These are phyloP conservation scores for Adineta ricciae DNA, from an alignment of 2,888 invertebrate species.

Conservation along the genomic window DNA sequence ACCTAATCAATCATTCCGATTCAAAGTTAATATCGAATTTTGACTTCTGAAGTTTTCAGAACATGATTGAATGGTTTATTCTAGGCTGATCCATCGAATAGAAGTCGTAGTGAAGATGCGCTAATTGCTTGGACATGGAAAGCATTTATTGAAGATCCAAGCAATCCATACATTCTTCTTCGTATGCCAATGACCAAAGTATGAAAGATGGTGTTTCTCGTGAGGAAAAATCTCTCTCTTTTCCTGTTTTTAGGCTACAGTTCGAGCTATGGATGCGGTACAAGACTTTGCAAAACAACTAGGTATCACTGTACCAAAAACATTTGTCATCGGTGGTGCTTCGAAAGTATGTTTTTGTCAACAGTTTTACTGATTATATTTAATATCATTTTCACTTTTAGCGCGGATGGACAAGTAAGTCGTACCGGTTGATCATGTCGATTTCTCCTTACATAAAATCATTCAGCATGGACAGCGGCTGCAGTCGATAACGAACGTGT, in stretches of 20 bases:
- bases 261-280: conserved; percentile 32
- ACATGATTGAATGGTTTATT: neutral
- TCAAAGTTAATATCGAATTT: conserved; percentile 23
- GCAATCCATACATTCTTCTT: conserved; percentile 41
- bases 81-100: conserved; percentile 27
- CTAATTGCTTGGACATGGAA: conserved; percentile 35
- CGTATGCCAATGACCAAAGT: conserved; percentile 45
- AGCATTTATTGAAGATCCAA: conserved; percentile 35
- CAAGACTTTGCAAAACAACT: conserved; percentile 31
- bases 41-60: neutral
- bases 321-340: conserved; percentile 40
- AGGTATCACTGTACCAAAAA: conserved; percentile 34
- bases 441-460: neutral
- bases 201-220: neutral
- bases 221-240: too few relatives aligned
- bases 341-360: conserved; percentile 38
- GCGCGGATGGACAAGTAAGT: conserved; percentile 32
- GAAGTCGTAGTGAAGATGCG: conserved; percentile 26
- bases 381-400: neutral
- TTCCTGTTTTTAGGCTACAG: conserved; percentile 4
- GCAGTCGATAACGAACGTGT: conserved; percentile 41
- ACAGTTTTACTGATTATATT: neutral
- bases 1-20: conserved; percentile 40
- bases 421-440: neutral
- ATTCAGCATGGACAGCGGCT: conserved; percentile 39